Percentiles rank a stretch among this genome's conserved stretches.
Conservation (phyloP, 1,140 invertebrate species). For the Drosophila novamexicana region DNA sequence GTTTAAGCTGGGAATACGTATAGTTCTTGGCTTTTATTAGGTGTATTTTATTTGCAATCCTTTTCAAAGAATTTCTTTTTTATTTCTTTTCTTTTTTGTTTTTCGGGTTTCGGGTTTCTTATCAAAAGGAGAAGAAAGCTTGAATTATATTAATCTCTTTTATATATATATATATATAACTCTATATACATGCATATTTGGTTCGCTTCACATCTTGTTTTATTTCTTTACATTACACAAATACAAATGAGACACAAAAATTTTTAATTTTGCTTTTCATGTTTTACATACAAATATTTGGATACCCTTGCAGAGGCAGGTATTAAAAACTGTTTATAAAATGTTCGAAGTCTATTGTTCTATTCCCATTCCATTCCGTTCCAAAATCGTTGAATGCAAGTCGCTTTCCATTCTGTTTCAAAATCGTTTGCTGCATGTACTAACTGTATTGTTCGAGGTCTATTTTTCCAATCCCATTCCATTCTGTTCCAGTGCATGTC, state of each 20-base stretch:
- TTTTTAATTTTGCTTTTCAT: background rate
- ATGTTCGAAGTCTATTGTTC: background rate
- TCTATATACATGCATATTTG: constrained; percentile 33
- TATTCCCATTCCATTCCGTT: background rate
- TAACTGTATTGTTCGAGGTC: no score
- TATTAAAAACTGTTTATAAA: background rate
- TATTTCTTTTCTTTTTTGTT: constrained; percentile 1
- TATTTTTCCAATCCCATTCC: background rate
- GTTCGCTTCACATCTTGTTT: constrained; percentile 22
- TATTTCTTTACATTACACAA: constrained; percentile 16
- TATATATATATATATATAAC: constrained; percentile 6
- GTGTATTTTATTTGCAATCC: constrained; percentile 24
- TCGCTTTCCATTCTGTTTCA: background rate
- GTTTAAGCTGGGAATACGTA: constrained; percentile 40
- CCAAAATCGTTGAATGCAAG: background rate
- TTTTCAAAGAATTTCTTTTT: constrained; percentile 6
- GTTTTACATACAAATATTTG: constrained; percentile 1
- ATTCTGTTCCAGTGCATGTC: background rate
- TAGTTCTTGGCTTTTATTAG: constrained; percentile 41
- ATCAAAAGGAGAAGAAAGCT: constrained; percentile 32
- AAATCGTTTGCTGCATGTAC: no score
- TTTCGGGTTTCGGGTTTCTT: background rate
- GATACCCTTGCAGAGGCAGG: constrained; percentile 20
- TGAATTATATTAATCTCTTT: background rate
- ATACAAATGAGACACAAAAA: constrained; percentile 10